Evolutionary conservation across 1,140 invertebrate genomes (phyloP).

Genomic region (honey bee (Apis mellifera)): Amel_HAv3.1 CM009944.2:6690501-6691000

Average conservation of each 20-base stretch:
- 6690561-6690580: too few relatives aligned
- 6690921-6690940: too few relatives aligned
- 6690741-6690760: slow-evolving; percentile 1
- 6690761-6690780: background rate
- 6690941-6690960: too few relatives aligned
- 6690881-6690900: background rate
- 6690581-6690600: too few relatives aligned
- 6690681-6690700: background rate
- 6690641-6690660: background rate
- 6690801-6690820: slow-evolving; percentile 27
- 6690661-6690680: background rate
- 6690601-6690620: too few relatives aligned
- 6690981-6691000: background rate
- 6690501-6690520: too few relatives aligned
- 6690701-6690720: background rate
- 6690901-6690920: background rate
- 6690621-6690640: too few relatives aligned
- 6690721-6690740: background rate
- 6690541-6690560: too few relatives aligned
- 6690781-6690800: slow-evolving; percentile 40
- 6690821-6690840: background rate
- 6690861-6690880: slow-evolving; percentile 19
- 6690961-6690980: too few relatives aligned
- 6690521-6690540: too few relatives aligned
- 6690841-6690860: slow-evolving; percentile 16